Evolutionary conservation across 2,113 vertebrate genomes (phyloP).

Genomic region (Hippocampus comes): DNA sequence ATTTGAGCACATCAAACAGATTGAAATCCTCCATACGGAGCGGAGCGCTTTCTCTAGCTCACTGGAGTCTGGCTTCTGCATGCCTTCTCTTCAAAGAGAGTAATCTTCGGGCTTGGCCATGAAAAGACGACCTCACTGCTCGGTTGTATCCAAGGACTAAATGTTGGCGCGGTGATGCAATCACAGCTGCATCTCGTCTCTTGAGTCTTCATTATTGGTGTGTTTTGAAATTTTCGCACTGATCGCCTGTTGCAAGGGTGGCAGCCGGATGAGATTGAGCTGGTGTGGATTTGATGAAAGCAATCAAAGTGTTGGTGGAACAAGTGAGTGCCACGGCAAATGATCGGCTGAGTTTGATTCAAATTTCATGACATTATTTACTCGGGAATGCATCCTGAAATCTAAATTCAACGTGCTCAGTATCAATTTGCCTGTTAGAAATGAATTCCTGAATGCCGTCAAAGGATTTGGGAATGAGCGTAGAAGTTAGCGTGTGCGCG

Average conservation of each 20-base stretch:
- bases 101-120: conserved; percentile 69
- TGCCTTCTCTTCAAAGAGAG: conserved; percentile 57
- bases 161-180: conserved; percentile 54
- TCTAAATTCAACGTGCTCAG: not conserved
- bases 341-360: not conserved
- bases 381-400: not conserved
- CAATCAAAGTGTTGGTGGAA: not conserved
- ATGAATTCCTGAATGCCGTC: too few species aligned
- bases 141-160: conserved; percentile 33
- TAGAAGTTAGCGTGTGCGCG: too few species aligned
- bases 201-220: conserved; percentile 23
- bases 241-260: not conserved
- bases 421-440: too few species aligned
- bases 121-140: conserved; percentile 52
- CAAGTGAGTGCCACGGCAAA: not conserved
- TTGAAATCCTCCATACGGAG: conserved; percentile 43
- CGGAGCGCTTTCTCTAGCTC: conserved; percentile 38
- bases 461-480: too few species aligned
- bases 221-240: conserved; percentile 28
- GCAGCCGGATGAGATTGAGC: not conserved
- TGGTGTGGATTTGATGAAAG: not conserved
- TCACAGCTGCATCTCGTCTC: conserved; percentile 28
- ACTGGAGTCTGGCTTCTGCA: conserved; percentile 42
- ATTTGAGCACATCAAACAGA: conserved; percentile 71
- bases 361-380: not conserved